Percentiles rank a stretch among this genome's conserved stretches.
Evolutionary conservation across 2,888 invertebrate species (phyloP).

Genomic region (Ormyrus pomaceus): DNA sequence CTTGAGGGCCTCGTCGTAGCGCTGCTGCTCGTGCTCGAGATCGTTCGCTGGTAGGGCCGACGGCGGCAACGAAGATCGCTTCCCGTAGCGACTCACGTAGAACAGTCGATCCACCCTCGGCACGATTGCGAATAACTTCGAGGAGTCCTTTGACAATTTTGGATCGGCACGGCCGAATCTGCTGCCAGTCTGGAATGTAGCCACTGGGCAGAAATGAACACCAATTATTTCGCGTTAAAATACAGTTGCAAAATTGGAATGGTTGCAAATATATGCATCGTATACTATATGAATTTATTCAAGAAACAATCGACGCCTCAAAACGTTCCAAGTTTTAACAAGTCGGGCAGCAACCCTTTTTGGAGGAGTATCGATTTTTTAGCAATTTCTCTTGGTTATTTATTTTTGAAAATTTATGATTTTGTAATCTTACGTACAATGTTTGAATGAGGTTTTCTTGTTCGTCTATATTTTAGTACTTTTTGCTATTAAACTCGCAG

Average conservation of each 20-base stretch:
- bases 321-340: no score
- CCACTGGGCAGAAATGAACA: conserved; percentile 32
- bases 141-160: conserved; percentile 31
- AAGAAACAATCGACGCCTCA: no score
- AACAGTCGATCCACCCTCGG: conserved; percentile 71
- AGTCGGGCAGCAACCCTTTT: no score
- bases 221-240: neutral
- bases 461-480: no score
- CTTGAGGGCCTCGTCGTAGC: conserved; percentile 60
- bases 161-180: conserved; percentile 66
- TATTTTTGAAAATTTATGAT: no score
- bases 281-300: neutral
- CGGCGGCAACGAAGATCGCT: conserved; percentile 60
- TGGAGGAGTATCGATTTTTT: no score
- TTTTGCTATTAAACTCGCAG: no score
- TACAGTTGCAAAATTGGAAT: neutral
- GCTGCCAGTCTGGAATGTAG: conserved; percentile 62
- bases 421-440: no score
- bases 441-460: no score
- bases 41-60: neutral
- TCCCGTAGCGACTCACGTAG: conserved; percentile 72
- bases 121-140: conserved; percentile 60
- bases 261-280: neutral
- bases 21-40: conserved; percentile 37
- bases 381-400: neutral